phyloP scores from a whole-genome alignment of 2,888 invertebrate species.

The Rhabditophanes sp. region DNA sequence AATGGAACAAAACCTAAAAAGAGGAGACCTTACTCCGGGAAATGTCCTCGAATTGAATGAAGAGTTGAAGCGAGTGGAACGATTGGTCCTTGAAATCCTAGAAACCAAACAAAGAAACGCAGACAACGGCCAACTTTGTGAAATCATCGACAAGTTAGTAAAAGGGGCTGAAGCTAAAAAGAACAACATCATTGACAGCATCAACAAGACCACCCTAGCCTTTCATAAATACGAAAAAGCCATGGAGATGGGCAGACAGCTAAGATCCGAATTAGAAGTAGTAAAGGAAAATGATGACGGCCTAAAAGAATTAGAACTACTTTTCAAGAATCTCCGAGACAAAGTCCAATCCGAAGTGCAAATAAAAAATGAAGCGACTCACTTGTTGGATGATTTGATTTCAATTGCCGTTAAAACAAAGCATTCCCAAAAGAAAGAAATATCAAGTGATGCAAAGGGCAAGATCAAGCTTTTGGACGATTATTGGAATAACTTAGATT shows the following conservation, averaged over 20 bases:
- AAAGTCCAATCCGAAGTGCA: neutral
- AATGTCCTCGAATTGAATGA: conserved; percentile 3
- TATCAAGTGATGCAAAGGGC: conserved; percentile 12
- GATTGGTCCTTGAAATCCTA: conserved; percentile 1
- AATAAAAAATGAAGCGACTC: conserved; percentile 10
- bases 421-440: conserved; percentile 4
- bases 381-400: conserved; percentile 10
- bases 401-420: conserved; percentile 3
- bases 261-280: conserved; percentile 1
- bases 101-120: too few relatives aligned
- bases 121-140: too few relatives aligned
- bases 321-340: neutral
- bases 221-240: conserved; percentile 13
- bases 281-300: conserved; percentile 2
- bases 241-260: conserved; percentile 15
- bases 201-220: conserved; percentile 15
- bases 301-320: conserved; percentile 1
- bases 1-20: conserved; percentile 4
- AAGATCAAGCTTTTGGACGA: conserved; percentile 20
- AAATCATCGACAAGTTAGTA: conserved; percentile 4
- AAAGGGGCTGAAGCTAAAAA: conserved; percentile 10
- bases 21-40: conserved; percentile 7
- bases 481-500: conserved; percentile 18
- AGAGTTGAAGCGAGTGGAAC: too few relatives aligned
- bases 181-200: conserved; percentile 10